These are phyloP conservation scores for Drosophila bifasciata DNA, from an alignment of 1,140 invertebrate species.

Conservation along the genomic window DNA sequence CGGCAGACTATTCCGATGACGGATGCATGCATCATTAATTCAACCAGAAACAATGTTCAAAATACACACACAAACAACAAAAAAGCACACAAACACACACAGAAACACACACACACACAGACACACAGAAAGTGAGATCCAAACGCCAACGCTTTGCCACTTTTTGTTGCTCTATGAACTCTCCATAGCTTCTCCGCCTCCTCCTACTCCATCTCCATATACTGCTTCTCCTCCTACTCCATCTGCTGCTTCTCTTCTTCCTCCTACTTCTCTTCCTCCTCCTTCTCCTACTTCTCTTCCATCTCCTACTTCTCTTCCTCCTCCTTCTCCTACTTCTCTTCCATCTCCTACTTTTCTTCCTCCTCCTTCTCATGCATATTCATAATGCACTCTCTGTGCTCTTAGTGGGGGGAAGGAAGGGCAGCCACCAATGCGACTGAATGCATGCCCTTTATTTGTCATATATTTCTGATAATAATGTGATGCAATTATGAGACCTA, in stretches of 20 bases:
- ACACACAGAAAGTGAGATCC: not conserved
- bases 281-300: not conserved
- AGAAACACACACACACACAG: constrained; percentile 32
- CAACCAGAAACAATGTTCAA: constrained; percentile 61
- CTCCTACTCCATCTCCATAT: not conserved
- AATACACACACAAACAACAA: too few relatives aligned
- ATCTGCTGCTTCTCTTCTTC: too few relatives aligned
- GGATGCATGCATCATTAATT: constrained; percentile 82
- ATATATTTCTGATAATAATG: too few relatives aligned
- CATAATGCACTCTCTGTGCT: constrained; percentile 24
- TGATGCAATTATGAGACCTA: too few relatives aligned
- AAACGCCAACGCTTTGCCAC: constrained; percentile 6
- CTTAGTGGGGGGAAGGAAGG: too few relatives aligned
- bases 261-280: not conserved
- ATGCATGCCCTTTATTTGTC: too few relatives aligned
- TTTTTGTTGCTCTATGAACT: constrained; percentile 2
- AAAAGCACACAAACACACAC: constrained; percentile 16
- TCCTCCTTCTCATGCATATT: constrained; percentile 42
- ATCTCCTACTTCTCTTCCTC: not conserved
- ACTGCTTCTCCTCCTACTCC: not conserved
- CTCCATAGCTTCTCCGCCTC: not conserved
- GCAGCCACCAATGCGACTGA: too few relatives aligned
- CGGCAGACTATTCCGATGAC: constrained; percentile 72
- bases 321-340: not conserved
- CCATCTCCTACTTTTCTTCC: not conserved